Evolutionary conservation across 2,797 vertebrate genomes (phyloP).

Genomic region (Scyliorhinus canicula): DNA sequence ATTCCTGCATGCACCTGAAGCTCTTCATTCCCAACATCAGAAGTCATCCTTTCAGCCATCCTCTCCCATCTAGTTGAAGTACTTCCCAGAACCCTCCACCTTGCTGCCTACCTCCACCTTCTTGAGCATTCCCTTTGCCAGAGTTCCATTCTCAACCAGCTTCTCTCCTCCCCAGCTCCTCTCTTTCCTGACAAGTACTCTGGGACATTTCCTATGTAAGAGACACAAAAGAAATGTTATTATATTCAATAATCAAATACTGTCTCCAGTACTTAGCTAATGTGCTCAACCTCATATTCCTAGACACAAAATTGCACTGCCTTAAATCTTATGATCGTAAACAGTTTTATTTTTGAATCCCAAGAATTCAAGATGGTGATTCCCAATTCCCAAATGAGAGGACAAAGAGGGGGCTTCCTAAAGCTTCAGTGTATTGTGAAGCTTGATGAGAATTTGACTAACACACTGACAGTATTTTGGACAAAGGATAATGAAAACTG

Average conservation of each 20-base stretch:
- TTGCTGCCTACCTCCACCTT: background rate
- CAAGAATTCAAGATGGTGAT: background rate
- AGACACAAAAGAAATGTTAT: background rate
- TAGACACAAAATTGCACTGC: background rate
- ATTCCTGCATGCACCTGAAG: background rate
- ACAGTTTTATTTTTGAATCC: background rate
- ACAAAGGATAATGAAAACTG: conserved; percentile 14
- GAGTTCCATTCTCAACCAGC: background rate
- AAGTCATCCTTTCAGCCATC: background rate
- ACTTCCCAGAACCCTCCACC: background rate
- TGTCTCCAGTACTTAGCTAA: background rate
- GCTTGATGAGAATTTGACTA: background rate
- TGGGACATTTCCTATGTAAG: background rate
- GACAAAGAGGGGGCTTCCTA: background rate
- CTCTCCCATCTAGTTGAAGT: background rate
- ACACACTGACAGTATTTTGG: background rate
- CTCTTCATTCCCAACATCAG: background rate
- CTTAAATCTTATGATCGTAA: background rate
- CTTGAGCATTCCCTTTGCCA: background rate
- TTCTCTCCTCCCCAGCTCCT: background rate
- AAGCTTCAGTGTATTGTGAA: background rate
- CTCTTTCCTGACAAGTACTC: background rate
- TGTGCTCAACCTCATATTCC: background rate
- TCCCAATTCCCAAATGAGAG: background rate
- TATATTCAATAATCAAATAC: background rate